Evolutionary conservation across 2,888 invertebrate species (phyloP).

Genomic region (Drosophila fulvimacula): DNA sequence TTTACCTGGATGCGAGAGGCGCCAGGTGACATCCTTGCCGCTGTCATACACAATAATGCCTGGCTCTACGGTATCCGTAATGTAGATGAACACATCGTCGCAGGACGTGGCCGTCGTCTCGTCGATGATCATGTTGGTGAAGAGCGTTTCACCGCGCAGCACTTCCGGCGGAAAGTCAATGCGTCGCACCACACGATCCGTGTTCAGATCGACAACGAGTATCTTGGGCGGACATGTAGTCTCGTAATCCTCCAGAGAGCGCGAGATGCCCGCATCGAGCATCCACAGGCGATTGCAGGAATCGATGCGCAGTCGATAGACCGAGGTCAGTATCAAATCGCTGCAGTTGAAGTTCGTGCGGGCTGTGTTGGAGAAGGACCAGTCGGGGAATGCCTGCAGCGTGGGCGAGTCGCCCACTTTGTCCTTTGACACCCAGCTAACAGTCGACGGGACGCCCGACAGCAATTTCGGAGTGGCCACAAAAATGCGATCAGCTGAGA

Average conservation of each 20-base stretch:
- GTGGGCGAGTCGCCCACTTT: conserved; percentile 89
- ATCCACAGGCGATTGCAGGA: conserved; percentile 94
- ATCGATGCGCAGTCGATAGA: conserved; percentile 91
- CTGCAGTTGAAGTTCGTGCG: conserved; percentile 90
- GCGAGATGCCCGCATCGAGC: conserved; percentile 88
- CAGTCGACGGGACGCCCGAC: conserved; percentile 91
- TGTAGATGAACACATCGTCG: conserved; percentile 92
- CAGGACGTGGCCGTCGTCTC: conserved; percentile 89
- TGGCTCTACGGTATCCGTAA: conserved; percentile 92
- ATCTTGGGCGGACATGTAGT: conserved; percentile 92
- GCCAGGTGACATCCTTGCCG: conserved; percentile 91
- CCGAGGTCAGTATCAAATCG: conserved; percentile 90
- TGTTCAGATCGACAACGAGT: conserved; percentile 91
- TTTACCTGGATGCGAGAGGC: conserved; percentile 89
- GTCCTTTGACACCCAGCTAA: conserved; percentile 89
- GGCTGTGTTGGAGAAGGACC: conserved; percentile 91
- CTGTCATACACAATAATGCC: conserved; percentile 89
- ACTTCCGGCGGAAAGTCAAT: conserved; percentile 91
- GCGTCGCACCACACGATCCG: conserved; percentile 86
- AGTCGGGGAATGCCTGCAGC: conserved; percentile 90
- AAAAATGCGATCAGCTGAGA: conserved; percentile 90
- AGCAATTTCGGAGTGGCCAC: conserved; percentile 91
- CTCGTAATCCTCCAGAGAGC: conserved; percentile 88
- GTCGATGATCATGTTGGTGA: conserved; percentile 92
- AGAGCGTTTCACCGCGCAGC: conserved; percentile 90